These are phyloP conservation scores for Cryptomyrus ogoouensis DNA, from an alignment of 2,113 vertebrate species.

Conservation along the genomic window DNA sequence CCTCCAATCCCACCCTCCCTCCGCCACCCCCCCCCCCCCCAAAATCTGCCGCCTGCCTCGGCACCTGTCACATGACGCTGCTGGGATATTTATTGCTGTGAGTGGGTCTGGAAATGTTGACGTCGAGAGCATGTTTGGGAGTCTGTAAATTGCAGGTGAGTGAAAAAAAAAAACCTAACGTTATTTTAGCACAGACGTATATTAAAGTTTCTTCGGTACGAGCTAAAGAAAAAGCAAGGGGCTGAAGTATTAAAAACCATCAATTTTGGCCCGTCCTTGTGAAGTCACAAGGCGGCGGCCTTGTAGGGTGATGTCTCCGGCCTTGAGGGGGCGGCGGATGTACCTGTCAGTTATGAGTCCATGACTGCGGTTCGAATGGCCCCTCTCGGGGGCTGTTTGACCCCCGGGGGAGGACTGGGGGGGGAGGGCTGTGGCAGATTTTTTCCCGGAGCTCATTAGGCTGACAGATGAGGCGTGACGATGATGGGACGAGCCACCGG, in stretches of 20 bases:
- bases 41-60: background rate
- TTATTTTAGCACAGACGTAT: background rate
- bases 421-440: constrained; percentile 39
- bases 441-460: constrained; percentile 47
- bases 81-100: background rate
- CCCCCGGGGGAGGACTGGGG: background rate
- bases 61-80: background rate
- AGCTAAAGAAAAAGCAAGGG: background rate
- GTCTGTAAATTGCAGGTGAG: background rate
- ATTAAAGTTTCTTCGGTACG: background rate
- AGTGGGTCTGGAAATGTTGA: background rate
- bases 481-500: constrained; percentile 49
- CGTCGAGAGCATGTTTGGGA: background rate
- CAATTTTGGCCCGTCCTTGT: background rate
- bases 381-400: constrained; percentile 2
- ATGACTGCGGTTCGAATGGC: background rate
- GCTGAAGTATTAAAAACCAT: background rate
- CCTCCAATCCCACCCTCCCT: background rate
- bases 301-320: background rate
- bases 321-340: background rate
- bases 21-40: background rate
- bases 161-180: background rate
- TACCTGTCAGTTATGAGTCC: background rate
- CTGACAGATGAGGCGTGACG: constrained; percentile 56
- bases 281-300: background rate